Conservation (phyloP, 1,140 invertebrate genomes). For the Drosophila pachea region DNA sequence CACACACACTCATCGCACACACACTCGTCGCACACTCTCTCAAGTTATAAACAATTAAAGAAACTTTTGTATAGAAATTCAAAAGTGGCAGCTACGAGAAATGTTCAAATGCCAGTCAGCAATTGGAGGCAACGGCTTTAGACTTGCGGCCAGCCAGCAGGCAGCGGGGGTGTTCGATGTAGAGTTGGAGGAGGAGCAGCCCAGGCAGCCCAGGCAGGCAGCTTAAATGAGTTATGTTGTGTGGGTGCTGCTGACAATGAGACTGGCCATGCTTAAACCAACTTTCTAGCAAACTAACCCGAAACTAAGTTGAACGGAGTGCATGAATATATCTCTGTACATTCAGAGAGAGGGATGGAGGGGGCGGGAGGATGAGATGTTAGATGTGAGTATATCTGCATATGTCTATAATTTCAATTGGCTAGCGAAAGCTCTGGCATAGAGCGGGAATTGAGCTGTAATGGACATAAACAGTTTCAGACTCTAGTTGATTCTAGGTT, state of each 20-base stretch:
- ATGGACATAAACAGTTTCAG: slow-evolving; percentile 5
- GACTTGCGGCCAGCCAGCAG: slow-evolving; percentile 15
- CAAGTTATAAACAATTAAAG: slow-evolving; percentile 51
- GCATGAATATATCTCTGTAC: neutral
- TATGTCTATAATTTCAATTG: too few species aligned
- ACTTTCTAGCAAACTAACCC: slow-evolving; percentile 38
- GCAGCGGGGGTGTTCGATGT: neutral
- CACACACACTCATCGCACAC: slow-evolving; percentile 2
- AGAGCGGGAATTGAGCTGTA: neutral
- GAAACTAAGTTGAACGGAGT: slow-evolving; percentile 20
- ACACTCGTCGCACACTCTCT: slow-evolving; percentile 14
- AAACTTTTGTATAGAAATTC: slow-evolving; percentile 49
- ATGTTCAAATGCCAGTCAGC: slow-evolving; percentile 47
- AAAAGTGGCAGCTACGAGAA: slow-evolving; percentile 53
- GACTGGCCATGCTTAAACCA: slow-evolving; percentile 22
- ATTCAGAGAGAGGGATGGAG: too few species aligned
- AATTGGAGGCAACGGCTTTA: slow-evolving; percentile 39
- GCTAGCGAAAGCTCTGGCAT: neutral
- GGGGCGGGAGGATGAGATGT: too few species aligned
- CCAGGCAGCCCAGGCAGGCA: too few species aligned
- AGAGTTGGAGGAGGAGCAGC: too few species aligned
- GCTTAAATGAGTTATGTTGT: slow-evolving; percentile 40
- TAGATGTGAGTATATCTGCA: too few species aligned
- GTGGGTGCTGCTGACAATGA: slow-evolving; percentile 38
- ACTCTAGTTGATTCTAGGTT: neutral